Evolutionary conservation across 1,140 invertebrate genomes (phyloP), one percentile per base, ranked within the genome.

Genomic region (Bombus confusus): DNA sequence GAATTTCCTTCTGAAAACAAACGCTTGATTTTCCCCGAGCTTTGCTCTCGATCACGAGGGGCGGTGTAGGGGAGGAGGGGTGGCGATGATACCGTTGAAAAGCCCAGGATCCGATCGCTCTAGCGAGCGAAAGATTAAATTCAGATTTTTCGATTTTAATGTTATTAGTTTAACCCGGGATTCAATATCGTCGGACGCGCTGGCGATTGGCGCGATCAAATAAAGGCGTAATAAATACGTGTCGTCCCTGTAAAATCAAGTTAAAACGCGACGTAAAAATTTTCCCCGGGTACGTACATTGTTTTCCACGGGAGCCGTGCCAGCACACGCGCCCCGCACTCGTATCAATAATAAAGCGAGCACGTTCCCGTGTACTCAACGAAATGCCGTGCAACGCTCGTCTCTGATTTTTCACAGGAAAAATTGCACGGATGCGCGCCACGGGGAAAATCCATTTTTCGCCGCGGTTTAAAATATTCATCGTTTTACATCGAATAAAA

Each of bases 381-480:
- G 52, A 57, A 75, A 64, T 72, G 52, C 57, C n/a, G 28, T 22
- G 37, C 39, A 41, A 39, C 52, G 73, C 34, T 41, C 71, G 37
- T 71, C 71, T 43, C 59, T 83, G 41, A 74, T 74, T 81, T 83
- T 71, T 71, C 62, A 52, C 28, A 25, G 57, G 28, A 69, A 62
- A 73, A 75, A 81, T 74, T 52, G 62, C 39, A 37, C 34, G 57
- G 52, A 66, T 52, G 52, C 43, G 71, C 39, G 22, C 68, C 52
- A 52, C 75, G 39, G 18, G 69, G 10, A 31, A 78, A 73, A 66
- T 73, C 59, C 73, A 77, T 85, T 83, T 87, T 76, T 74, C 39
- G 43, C 34, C 37, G 59, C 18, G 41, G 59, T 82, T 87, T 76
- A 75, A 87, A 89, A 87, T 85, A 90, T 90, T 87, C 75, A 87